Evolutionary conservation across 30 jellyfish, hydroid and myxozoan genomes (phyloP), one percentile per base, ranked within the genome.

Genomic region (Nemopilema nomurai): DNA sequence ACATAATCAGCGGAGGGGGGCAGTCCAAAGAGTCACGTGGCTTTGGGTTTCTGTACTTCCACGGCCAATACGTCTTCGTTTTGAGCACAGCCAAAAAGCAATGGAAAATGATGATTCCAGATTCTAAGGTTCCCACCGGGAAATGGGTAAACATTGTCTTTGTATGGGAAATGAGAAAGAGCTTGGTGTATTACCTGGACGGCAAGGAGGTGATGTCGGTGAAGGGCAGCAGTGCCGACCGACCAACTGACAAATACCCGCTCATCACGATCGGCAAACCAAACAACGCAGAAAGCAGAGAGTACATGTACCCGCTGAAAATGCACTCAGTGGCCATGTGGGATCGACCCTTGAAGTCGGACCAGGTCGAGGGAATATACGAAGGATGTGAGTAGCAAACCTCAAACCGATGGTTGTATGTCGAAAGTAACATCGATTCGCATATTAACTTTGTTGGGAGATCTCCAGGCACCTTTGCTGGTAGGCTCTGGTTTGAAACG

Each of bases 1-100:
- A 95, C 93, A 95, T 95, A 66, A 76, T 95, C 71, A 95, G 99
- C 79, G 96, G 96, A 33, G 99, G 99, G 28, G 98, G 99, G 20
- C 99, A 95, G 69, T 95, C 99, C 18, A 95, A 90, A 67, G 95
- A 95, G 70, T 89, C 99, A 57, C 97, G 97, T 63, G 99, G 99
- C 1, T 95, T 95, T 71, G 99, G 97, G 16, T 95, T 95, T 84
- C 51, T 95, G 69, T 90, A 80, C 75, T 95, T 95, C 81, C 99
- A 95, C 64, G 99, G 99, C 19, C 57, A 85, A 76, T 95, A 90
- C 81, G 99, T 95, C 28, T 91, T 87, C 19, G 88, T 87, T 30
- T 30, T 95, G 31, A 95, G 99, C 63, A 95, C 97, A 9, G 73
- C 82, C 17, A 86, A 83, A 57, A 87, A 74, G 49, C 99, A 95